Base-by-base conservation (phyloP, 92 coral and sea anemone species). In the Zoanthus gigantus region DNA sequence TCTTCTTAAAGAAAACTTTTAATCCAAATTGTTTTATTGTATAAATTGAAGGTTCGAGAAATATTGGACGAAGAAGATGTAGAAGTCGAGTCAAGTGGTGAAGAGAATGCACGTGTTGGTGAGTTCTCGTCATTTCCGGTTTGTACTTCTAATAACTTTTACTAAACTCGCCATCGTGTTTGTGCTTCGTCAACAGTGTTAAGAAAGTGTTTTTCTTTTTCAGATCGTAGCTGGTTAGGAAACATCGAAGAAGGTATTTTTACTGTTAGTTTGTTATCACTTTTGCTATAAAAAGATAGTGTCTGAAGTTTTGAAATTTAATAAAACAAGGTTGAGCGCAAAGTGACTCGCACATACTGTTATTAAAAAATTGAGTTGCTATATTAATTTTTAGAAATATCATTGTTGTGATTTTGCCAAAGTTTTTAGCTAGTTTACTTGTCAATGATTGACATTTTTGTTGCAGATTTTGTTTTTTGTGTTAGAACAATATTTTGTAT, bases 11-110 rank as follows among this genome's bases (percentile, higher is more conserved):
- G 7, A 3, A 23, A 54, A 77, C 42, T 4, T 37, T 37, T 37
- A 37, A 32, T 61, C 42, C 3, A 34, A 34, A 34, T 34, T 34
- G 42, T 34, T 34, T 34, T 34, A 3, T 34, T 34, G 42, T 3
- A 34, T 34, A 3, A 1, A 34, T 34, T 34, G 42, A 34, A 94
- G 97, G 95, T 94, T 30, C 92, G 92, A 89, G 94, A 92, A 66
- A 94, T 94, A 15, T 84, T 94, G 57, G 92, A 87, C 76, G 95
- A 94, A 57, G 97, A 94, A 57, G 97, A 94, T 52, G 93, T 81
- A 75, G 92, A 68, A 48, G 85, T 79, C 7, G 77, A 75, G 17
- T 42, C 72, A 28, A 80, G 53, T 32, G 61, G 86, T 78, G 47
- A 83, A 5, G 89, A 88, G 76, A 86, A 50, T 69, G 72, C 45